Percentiles rank a stretch among this genome's conserved stretches.
phyloP scores from a whole-genome alignment of 2,113 vertebrate species.

The Aix galericulata region DNA sequence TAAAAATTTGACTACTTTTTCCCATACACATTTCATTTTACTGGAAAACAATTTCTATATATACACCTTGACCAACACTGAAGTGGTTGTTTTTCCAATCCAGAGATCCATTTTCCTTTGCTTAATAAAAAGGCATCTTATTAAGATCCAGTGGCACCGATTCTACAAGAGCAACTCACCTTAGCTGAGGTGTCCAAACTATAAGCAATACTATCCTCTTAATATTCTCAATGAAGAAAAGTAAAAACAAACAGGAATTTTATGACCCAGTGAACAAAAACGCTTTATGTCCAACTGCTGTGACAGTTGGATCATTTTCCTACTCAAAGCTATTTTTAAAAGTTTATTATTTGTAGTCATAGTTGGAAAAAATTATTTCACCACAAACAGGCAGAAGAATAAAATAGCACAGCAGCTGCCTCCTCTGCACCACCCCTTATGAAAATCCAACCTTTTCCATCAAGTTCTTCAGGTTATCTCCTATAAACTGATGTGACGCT shows the following conservation, averaged over 20 bases:
- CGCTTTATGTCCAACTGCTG: not conserved
- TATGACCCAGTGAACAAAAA: not conserved
- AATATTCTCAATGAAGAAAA: not conserved
- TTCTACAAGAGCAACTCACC: not conserved
- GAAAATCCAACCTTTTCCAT: not conserved
- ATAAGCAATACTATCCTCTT: not conserved
- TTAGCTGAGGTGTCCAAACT: not conserved
- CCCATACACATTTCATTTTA: not conserved
- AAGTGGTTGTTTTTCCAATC: not conserved
- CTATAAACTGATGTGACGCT: accelerated
- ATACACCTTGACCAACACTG: not conserved
- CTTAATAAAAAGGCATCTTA: not conserved
- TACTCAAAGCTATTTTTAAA: not conserved
- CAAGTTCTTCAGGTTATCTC: not conserved
- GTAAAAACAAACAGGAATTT: not conserved
- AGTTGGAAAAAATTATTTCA: not conserved
- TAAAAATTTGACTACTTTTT: not conserved
- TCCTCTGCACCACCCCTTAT: not conserved
- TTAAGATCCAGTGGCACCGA: not conserved
- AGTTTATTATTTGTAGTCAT: not conserved
- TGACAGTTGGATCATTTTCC: too few relatives aligned
- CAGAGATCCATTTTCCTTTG: not conserved
- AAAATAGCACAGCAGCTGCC: not conserved
- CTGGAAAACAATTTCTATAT: too few relatives aligned
- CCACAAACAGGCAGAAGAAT: not conserved